These are phyloP conservation scores for Rhadinocentrus ornatus DNA, from an alignment of 2,797 vertebrate species.

Conservation along the genomic window DNA sequence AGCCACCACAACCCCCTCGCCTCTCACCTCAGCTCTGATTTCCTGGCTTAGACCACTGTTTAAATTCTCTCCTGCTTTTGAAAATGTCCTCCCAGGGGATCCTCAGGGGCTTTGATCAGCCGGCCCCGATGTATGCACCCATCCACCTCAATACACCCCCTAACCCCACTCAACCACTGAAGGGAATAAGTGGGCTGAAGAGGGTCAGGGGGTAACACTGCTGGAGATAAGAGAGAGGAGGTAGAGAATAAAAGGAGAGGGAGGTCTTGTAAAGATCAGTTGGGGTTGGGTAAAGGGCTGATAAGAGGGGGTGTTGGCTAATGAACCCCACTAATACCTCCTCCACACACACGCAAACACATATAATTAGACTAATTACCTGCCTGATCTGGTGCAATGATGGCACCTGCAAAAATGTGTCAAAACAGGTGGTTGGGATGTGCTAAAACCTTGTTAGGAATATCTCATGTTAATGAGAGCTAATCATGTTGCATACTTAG, in stretches of 20 bases:
- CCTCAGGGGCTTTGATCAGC: constrained; percentile 66
- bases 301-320: constrained; percentile 63
- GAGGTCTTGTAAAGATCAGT: constrained; percentile 72
- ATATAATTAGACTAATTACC: constrained; percentile 74
- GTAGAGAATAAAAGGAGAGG: constrained; percentile 59
- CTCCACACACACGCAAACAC: constrained; percentile 27
- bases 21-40: constrained; percentile 65
- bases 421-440: constrained; percentile 47
- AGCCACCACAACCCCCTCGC: constrained; percentile 58
- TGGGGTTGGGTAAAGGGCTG: constrained; percentile 60
- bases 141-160: constrained; percentile 43
- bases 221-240: constrained; percentile 67
- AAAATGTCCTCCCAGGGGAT: constrained; percentile 68
- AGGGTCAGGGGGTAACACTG: constrained; percentile 59
- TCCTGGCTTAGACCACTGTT: constrained; percentile 65
- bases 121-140: constrained; percentile 49
- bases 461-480: constrained; percentile 66
- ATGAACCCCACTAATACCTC: constrained; percentile 62
- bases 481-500: constrained; percentile 62
- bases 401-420: constrained; percentile 65
- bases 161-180: constrained; percentile 40
- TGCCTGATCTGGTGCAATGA: constrained; percentile 64
- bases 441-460: constrained; percentile 71
- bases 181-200: constrained; percentile 40
- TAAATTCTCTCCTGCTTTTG: constrained; percentile 65